Evolutionary conservation across 1,140 invertebrate genomes (phyloP), one percentile per base, ranked within the genome.

Genomic region (Sipha flava): DNA sequence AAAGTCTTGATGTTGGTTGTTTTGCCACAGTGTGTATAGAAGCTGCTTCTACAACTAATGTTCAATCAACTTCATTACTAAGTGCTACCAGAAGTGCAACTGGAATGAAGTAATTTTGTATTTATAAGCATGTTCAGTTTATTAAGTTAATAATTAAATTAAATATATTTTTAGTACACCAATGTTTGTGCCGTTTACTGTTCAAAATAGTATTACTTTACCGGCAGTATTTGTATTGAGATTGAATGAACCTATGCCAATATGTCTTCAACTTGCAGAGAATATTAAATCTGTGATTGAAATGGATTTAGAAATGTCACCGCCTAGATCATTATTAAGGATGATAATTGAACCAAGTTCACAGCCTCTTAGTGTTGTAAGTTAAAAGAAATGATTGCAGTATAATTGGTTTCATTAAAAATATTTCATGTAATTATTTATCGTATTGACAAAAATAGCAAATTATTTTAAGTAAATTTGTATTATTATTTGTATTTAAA

Each of bases 151-250:
- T 64, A 64, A 64, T 21, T 3, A 64, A 12, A 10, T 64, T 34
- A 1, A 64, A 34, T 21, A 26, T 45, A 16, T 68, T 45, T 70
- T 52, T 62, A 54, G 43, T 37, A 21, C 40, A 37, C 80, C 43
- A 70, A 73, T 52, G n/a, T 80, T 68, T 43, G 40, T 66, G 18
- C 47, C 37, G 37, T 70, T 57, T 73, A 57, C 57, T 3, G 52
- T 72, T 0, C 79, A 68, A 77, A 77, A 77, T 14, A 77, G 73
- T 59, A 77, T 77, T 57, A 77, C 52, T 59, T 52, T 98, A 82
- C 95, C 95, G 1, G 96, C 95, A 0, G 94, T 92, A 84, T 98
- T 97, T 87, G 92, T 95, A 1, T 87, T 98, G 23, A 92, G 92
- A 81, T 86, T 98, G 18, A 92, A 92, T 34, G 92, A 94, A 83